Conservation (phyloP, 2,113 vertebrate species). For the Embiotoca jacksoni region DNA sequence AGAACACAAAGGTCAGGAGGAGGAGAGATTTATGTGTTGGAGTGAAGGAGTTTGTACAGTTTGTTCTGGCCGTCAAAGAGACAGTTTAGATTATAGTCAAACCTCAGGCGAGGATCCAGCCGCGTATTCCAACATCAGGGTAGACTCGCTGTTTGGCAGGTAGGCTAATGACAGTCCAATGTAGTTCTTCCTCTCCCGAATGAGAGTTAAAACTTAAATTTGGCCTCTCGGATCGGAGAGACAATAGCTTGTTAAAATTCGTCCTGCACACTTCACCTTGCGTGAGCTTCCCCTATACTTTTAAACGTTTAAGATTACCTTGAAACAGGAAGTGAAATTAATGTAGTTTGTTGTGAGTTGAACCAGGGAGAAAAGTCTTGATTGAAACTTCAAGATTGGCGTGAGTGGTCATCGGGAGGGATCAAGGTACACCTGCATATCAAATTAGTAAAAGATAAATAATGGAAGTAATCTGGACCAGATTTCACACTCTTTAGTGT, state of each 20-base stretch:
- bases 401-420: background rate
- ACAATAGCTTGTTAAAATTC: constrained; percentile 67
- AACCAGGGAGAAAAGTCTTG: background rate
- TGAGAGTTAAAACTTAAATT: constrained; percentile 59
- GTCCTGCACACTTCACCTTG: background rate
- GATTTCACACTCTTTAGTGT: background rate
- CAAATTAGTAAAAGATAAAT: too few species aligned
- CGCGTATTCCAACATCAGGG: constrained; percentile 11
- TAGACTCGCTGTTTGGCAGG: constrained; percentile 21
- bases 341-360: background rate
- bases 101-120: constrained; percentile 42
- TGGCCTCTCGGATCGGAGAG: constrained; percentile 55
- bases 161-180: constrained; percentile 20
- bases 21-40: background rate
- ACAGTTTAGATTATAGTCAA: constrained; percentile 62
- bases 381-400: background rate
- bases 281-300: constrained; percentile 28
- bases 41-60: background rate
- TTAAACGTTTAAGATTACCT: constrained; percentile 15
- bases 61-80: constrained; percentile 30
- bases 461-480: background rate
- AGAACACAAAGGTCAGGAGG: constrained; percentile 7
- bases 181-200: constrained; percentile 39
- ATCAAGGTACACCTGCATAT: background rate
- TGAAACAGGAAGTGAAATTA: background rate